phyloP scores from a whole-genome alignment of 2,888 invertebrate genomes.

The Chymomyza procnemis region DNA sequence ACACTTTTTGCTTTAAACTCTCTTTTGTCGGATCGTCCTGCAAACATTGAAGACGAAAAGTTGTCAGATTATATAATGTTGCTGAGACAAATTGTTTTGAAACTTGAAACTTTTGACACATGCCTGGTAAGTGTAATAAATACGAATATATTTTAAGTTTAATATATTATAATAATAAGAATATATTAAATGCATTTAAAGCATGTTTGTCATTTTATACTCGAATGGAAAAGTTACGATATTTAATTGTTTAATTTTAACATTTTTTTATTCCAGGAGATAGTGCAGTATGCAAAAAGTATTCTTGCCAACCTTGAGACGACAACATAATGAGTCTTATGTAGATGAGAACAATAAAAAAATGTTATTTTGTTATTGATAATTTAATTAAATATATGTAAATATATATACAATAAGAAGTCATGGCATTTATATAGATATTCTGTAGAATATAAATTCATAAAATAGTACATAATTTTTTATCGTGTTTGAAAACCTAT shows the following conservation, averaged over 20 bases:
- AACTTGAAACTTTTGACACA: not conserved
- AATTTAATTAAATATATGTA: too few relatives aligned
- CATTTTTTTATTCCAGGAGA: conserved; percentile 25
- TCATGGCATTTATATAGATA: too few relatives aligned
- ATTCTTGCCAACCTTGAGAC: conserved; percentile 1
- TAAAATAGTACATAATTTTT: too few relatives aligned
- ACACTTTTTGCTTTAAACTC: conserved; percentile 47
- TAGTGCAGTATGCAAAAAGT: conserved; percentile 17
- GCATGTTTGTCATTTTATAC: too few relatives aligned
- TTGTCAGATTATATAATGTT: not conserved
- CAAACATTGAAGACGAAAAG: not conserved
- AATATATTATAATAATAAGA: not conserved
- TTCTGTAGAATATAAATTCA: too few relatives aligned
- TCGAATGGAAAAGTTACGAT: too few relatives aligned
- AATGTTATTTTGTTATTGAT: too few relatives aligned
- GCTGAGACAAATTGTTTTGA: not conserved
- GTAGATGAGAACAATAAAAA: too few relatives aligned
- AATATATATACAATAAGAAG: too few relatives aligned
- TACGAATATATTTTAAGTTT: not conserved
- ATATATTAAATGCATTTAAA: too few relatives aligned
- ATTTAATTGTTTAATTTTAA: not conserved
- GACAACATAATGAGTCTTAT: too few relatives aligned
- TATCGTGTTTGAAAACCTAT: too few relatives aligned
- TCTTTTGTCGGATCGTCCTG: not conserved
- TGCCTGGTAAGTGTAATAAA: not conserved